Conservation (phyloP, 2,888 invertebrate species). For the Ormyrus thymus region DNA sequence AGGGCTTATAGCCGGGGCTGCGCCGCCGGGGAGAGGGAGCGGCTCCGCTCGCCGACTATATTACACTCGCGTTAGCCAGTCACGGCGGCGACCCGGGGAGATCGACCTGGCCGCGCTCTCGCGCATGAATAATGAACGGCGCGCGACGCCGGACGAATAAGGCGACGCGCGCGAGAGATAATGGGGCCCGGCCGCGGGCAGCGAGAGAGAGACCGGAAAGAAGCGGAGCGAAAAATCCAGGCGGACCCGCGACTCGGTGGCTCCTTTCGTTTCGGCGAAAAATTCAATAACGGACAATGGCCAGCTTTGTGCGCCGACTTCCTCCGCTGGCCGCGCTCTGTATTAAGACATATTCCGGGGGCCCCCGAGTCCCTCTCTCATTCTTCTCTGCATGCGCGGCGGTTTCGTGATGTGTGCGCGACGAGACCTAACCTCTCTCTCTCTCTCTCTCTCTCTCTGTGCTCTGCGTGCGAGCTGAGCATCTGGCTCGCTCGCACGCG, state of each 20-base stretch:
- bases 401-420: no score
- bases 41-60: conserved; percentile 46
- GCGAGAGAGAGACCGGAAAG: no score
- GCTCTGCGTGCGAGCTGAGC: background rate
- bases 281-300: no score
- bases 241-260: no score
- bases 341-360: no score
- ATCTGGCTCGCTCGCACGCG: background rate
- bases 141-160: conserved; percentile 23
- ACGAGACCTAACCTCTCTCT: background rate
- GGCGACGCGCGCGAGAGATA: conserved; percentile 29
- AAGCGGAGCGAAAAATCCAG: no score
- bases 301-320: background rate
- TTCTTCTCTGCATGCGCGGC: no score
- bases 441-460: background rate
- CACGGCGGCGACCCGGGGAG: conserved; percentile 51
- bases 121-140: conserved; percentile 61
- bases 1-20: conserved; percentile 46
- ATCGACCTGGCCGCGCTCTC: conserved; percentile 52
- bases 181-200: background rate
- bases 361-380: no score
- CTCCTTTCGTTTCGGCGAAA: no score
- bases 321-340: background rate
- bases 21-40: background rate
- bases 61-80: conserved; percentile 60